A percentile compares a stretch with the other conserved stretches of the same genome.
These are phyloP conservation scores for Drosophila heteroneura DNA, from an alignment of 2,888 invertebrate species.

Conservation along the genomic window DNA sequence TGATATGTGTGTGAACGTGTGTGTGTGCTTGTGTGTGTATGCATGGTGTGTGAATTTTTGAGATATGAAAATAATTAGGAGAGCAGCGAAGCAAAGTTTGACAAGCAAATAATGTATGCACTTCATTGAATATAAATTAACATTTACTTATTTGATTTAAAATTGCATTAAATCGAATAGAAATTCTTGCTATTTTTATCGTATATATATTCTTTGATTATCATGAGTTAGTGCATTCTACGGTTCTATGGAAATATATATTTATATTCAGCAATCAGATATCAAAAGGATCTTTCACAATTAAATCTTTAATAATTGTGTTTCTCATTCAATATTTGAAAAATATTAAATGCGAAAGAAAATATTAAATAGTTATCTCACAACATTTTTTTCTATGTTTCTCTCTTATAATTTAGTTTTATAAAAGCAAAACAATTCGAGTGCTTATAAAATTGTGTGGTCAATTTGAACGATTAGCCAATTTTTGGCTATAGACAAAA, in stretches of 20 bases:
- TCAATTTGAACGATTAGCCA: neutral
- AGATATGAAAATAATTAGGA: slow-evolving; percentile 30
- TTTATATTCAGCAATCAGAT: neutral
- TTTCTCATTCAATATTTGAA: neutral
- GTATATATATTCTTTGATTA: neutral
- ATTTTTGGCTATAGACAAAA: neutral
- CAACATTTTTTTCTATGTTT: neutral
- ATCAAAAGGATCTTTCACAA: neutral
- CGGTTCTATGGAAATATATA: neutral
- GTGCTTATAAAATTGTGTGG: neutral
- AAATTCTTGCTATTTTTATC: neutral
- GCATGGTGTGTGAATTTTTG: slow-evolving; percentile 18
- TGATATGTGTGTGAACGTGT: slow-evolving; percentile 9
- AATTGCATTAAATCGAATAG: neutral
- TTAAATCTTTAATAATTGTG: neutral
- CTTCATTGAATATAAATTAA: slow-evolving; percentile 2
- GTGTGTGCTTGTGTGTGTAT: neutral
- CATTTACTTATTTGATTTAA: neutral
- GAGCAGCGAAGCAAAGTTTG: neutral
- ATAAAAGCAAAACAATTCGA: neutral
- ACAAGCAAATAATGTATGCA: slow-evolving; percentile 22
- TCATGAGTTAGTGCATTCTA: neutral
- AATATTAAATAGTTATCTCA: neutral
- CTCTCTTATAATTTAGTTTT: neutral
- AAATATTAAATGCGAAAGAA: neutral